Conservation (phyloP, 2,888 invertebrate genomes). For the Hyppa rectilinea region DNA sequence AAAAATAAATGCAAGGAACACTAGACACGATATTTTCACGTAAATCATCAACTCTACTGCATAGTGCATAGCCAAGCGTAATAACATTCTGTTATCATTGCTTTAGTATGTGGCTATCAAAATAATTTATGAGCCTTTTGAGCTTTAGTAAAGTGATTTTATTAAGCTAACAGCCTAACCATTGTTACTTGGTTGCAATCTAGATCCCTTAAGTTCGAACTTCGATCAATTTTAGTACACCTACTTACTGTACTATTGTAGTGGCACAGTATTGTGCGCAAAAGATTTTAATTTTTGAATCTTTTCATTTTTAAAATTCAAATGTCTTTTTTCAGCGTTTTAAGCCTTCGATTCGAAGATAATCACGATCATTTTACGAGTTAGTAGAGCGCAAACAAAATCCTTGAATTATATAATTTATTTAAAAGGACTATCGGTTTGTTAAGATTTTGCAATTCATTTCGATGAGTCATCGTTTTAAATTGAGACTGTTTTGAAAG, state of each 20-base stretch:
- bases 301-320: not conserved
- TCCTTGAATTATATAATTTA: conserved; percentile 35
- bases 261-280: not conserved
- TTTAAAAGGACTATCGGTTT: not conserved
- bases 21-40: conserved; percentile 29
- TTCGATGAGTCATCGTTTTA: conserved; percentile 2
- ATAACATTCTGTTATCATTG: conserved; percentile 14
- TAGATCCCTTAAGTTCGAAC: conserved; percentile 2
- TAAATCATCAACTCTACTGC: conserved; percentile 1
- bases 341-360: conserved; percentile 1
- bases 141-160: conserved; percentile 2
- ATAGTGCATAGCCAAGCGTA: conserved; percentile 12
- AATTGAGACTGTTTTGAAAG: not conserved
- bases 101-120: not conserved
- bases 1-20: conserved; percentile 18
- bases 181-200: not conserved
- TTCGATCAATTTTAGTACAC: not conserved
- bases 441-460: conserved; percentile 15
- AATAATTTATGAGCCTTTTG: not conserved
- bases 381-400: conserved; percentile 39
- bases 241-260: not conserved
- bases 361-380: conserved; percentile 1
- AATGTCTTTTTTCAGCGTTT: conserved; percentile 10
- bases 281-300: not conserved
- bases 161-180: not conserved